phyloP scores from a whole-genome alignment of 2,888 invertebrate genomes.

The Plebejus anna region DNA sequence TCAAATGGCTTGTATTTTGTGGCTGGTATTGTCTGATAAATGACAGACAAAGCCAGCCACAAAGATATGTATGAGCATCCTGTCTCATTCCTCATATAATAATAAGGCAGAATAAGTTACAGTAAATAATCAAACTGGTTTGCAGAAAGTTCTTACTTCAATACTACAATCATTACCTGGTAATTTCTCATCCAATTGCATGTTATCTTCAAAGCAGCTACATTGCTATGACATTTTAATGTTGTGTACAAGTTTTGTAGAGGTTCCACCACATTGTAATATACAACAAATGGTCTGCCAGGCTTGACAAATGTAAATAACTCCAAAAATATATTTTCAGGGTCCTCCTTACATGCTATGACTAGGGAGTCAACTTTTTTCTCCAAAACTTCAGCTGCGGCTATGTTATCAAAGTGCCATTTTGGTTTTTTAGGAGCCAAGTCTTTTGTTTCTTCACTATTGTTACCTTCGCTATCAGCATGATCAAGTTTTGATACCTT shows the following conservation, averaged over 20 bases:
- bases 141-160: not conserved
- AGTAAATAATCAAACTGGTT: no score
- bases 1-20: no score
- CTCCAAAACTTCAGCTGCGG: conserved; percentile 81
- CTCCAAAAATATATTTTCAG: conserved; percentile 86
- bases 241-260: conserved; percentile 90
- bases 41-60: no score
- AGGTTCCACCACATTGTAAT: conserved; percentile 89
- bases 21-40: no score
- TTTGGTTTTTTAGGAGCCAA: conserved; percentile 74
- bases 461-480: conserved; percentile 34
- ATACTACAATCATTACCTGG: conserved; percentile 80
- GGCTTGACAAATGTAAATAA: conserved; percentile 88
- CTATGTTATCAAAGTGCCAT: conserved; percentile 85
- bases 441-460: conserved; percentile 34
- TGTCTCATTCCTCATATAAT: no score
- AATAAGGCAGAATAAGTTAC: no score
- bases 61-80: no score
- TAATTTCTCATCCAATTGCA: conserved; percentile 94
- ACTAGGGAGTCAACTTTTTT: conserved; percentile 86
- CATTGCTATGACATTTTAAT: conserved; percentile 85
- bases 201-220: conserved; percentile 87
- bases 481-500: conserved; percentile 55
- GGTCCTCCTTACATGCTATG: conserved; percentile 92
- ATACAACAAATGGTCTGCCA: conserved; percentile 92